Conservation (phyloP, 2,888 invertebrate genomes). For the Heliothis peltigera region DNA sequence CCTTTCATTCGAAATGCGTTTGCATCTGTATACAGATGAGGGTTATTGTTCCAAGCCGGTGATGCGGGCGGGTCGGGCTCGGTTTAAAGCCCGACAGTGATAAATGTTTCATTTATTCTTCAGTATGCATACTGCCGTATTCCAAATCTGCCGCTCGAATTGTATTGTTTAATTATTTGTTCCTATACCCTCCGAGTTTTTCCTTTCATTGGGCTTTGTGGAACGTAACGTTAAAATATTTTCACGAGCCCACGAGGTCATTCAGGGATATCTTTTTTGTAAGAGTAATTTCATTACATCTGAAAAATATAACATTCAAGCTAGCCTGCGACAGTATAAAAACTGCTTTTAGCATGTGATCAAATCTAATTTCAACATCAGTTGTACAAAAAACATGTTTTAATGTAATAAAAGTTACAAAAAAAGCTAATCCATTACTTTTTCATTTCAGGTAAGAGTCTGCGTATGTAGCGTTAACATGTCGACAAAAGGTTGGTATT, state of each 20-base stretch:
- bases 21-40: constrained; percentile 63
- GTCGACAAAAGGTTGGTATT: constrained; percentile 49
- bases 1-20: constrained; percentile 62
- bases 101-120: constrained; percentile 86
- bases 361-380: constrained; percentile 27
- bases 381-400: constrained; percentile 17
- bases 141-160: constrained; percentile 75
- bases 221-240: constrained; percentile 29
- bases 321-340: constrained; percentile 7
- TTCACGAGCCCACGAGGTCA: constrained; percentile 12
- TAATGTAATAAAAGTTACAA: constrained; percentile 33
- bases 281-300: constrained; percentile 8
- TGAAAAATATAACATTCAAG: constrained; percentile 17
- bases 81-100: constrained; percentile 82
- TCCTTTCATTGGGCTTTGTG: constrained; percentile 41
- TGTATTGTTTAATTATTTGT: constrained; percentile 68
- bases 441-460: constrained; percentile 58
- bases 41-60: constrained; percentile 70
- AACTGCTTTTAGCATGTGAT: not conserved
- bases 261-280: constrained; percentile 23
- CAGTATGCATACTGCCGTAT: constrained; percentile 72
- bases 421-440: constrained; percentile 42
- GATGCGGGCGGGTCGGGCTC: constrained; percentile 70
- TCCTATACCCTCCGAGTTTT: constrained; percentile 40
- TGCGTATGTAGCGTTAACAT: constrained; percentile 23